Base-by-base conservation (phyloP, 2,113 vertebrate species). In the Lipophrys pholis region DNA sequence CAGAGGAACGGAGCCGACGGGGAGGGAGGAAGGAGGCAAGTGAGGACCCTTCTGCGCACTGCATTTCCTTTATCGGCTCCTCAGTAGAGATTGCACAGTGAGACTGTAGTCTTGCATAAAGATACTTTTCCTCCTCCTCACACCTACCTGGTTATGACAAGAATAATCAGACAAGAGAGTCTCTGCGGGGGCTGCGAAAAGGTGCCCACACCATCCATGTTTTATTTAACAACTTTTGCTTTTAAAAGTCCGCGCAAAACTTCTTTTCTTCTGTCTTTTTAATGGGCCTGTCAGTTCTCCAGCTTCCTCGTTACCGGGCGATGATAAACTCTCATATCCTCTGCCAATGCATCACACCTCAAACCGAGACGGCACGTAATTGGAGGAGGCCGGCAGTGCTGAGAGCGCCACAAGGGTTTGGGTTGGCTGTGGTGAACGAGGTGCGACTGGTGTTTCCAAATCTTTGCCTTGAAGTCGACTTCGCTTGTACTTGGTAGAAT, bases 211-310 rank as follows among this genome's bases (percentile, higher is more conserved):
- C 83, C 46, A 57, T 55, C 83, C 75, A 87, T 91, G 81, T 87
- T 89, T 92, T 90, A 90, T 92, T 87, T 87, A 89, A 90, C 73
- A 85, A 89, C 73, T 79, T 51, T 78, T 81, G 70, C 87, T 88
- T 91, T 30, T 85, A 58, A 87, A 89, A 84, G 76, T 81, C 72
- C 41, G 43, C 1, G 16, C 78, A 63, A 30, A 73, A 85, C 80
- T 82, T 87, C 51, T 60, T n/a, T 60, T 73, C 60, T 35, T 11
- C 62, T 78, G 58, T 79, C 70, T 87, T 75, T 84, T 80, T 89
- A 90, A 86, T 79, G 80, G 69, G 50, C 80, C 71, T 43, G 63
- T 84, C 89, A 73, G 68, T 87, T 87, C 59, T 73, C 63, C 54
- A 65, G 81, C 81, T 76, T 61, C 62, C 78, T 83, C 41, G 40